Evolutionary conservation across 2,888 invertebrate species (phyloP).

Genomic region (Callimorpha dominula): DNA sequence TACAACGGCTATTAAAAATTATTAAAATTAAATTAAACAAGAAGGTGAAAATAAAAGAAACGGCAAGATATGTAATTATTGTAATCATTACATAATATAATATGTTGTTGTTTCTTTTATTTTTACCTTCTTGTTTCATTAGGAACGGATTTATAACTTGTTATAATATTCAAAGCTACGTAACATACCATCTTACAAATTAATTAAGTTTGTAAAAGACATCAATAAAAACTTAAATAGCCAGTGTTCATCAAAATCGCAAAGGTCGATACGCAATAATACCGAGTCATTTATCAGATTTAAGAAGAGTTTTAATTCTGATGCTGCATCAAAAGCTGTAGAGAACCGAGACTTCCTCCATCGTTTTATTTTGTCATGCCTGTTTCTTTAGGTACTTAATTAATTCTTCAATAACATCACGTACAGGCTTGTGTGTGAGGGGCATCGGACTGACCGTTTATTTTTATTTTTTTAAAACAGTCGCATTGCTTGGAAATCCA

Average conservation of each 20-base stretch:
- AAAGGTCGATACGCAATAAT: conserved; percentile 46
- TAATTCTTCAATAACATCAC: conserved; percentile 76
- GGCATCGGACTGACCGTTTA: conserved; percentile 59
- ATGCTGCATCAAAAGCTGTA: conserved; percentile 39
- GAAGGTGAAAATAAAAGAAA: no score
- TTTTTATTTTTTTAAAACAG: conserved; percentile 18
- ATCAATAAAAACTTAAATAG: conserved; percentile 40
- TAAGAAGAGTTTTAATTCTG: conserved; percentile 45
- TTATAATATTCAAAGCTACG: neutral
- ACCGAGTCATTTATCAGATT: conserved; percentile 50
- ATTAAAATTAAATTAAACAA: no score
- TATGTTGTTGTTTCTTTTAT: no score
- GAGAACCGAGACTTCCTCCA: conserved; percentile 55
- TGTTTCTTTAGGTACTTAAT: conserved; percentile 62
- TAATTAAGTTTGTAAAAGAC: conserved; percentile 42
- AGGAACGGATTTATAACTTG: no score
- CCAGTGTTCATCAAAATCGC: conserved; percentile 34
- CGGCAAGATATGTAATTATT: no score
- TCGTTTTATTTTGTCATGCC: conserved; percentile 56
- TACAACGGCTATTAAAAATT: no score
- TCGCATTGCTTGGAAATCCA: conserved; percentile 19
- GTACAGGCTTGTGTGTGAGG: conserved; percentile 64
- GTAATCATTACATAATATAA: no score
- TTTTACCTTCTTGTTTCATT: no score
- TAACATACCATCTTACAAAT: conserved; percentile 8